A percentile compares a stretch with the other conserved stretches of the same genome.
These are phyloP conservation scores for Dasyornis broadbenti DNA, from an alignment of 2,113 vertebrate genomes.

Conservation along the genomic window DNA sequence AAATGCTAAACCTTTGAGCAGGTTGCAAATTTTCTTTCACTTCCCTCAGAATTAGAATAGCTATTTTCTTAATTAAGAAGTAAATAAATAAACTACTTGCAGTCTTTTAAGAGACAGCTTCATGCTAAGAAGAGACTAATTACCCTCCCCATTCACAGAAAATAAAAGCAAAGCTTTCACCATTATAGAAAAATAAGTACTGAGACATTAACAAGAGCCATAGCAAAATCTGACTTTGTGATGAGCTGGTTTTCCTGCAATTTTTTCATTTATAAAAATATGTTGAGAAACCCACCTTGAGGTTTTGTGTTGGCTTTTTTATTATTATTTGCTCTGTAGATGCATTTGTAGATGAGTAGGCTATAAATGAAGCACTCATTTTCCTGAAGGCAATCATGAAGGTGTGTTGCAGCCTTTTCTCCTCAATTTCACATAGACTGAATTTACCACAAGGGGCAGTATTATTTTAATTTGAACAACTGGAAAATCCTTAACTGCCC, in stretches of 20 bases:
- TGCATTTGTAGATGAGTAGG: not conserved
- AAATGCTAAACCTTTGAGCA: not conserved
- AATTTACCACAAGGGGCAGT: not conserved
- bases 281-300: not conserved
- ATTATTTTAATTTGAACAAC: not conserved
- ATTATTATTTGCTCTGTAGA: not conserved
- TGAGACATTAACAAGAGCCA: not conserved
- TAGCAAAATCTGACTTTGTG: not conserved
- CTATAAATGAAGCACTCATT: not conserved
- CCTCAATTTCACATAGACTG: not conserved
- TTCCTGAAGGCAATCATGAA: not conserved
- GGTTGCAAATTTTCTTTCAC: not conserved
- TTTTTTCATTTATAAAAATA: not conserved
- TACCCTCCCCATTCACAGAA: not conserved
- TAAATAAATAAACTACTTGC: not conserved
- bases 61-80: not conserved
- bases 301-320: not conserved
- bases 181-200: not conserved
- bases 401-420: not conserved
- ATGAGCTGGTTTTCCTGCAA: not conserved
- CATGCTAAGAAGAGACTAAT: not conserved
- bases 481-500: constrained; percentile 7
- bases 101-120: not conserved
- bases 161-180: not conserved
- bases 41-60: not conserved